These are phyloP conservation scores for Mastacembelus armatus DNA, from an alignment of 2,797 vertebrate genomes.

Conservation along the genomic window DNA sequence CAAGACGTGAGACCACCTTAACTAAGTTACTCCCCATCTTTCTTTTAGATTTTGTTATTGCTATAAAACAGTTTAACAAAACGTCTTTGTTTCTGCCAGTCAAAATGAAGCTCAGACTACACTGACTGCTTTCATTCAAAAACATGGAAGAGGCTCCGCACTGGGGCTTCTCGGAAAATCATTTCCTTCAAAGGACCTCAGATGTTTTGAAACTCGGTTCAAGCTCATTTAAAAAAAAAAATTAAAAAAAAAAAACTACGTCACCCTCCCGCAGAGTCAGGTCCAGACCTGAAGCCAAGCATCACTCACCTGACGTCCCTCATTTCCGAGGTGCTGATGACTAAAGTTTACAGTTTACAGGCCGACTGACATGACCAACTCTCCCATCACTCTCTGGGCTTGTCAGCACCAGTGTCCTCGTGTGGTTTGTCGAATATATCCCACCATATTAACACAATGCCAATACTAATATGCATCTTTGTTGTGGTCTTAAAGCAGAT, in stretches of 20 bases:
- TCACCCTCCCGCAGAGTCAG: slow-evolving; percentile 7
- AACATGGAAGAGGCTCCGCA: neutral
- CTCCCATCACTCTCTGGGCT: neutral
- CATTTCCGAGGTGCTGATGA: neutral
- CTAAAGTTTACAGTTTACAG: slow-evolving; percentile 27
- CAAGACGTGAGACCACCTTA: no score
- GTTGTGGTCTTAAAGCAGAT: neutral
- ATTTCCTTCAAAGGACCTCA: neutral
- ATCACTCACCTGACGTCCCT: slow-evolving; percentile 6
- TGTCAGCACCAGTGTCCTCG: neutral
- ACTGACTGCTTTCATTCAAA: neutral
- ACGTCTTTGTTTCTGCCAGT: neutral
- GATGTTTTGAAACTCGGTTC: neutral
- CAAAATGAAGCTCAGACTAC: slow-evolving; percentile 1
- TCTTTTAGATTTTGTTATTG: neutral
- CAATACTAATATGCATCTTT: slow-evolving; percentile 12
- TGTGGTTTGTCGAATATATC: neutral
- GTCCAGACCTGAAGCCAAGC: slow-evolving; percentile 43
- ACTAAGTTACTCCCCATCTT: no score
- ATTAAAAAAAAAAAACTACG: no score
- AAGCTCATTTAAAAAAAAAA: neutral
- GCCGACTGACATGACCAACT: slow-evolving; percentile 1
- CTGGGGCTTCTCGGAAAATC: neutral
- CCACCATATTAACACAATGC: slow-evolving; percentile 13
- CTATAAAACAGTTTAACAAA: neutral